These are phyloP conservation scores for Acrocephalus kingi DNA, from an alignment of 2,113 vertebrate species.

Conservation along the genomic window DNA sequence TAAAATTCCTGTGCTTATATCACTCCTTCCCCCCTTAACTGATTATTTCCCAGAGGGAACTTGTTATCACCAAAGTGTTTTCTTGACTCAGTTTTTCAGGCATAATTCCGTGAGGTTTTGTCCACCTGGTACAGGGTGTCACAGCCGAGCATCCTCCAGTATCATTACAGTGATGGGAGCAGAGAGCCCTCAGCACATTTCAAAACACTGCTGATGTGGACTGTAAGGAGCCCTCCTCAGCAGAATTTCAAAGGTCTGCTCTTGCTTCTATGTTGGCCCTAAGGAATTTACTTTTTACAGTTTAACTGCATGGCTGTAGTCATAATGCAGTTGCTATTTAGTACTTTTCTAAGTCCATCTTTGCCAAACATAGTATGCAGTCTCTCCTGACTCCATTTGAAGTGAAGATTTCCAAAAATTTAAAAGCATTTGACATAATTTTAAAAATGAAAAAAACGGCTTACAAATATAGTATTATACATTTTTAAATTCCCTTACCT, in stretches of 20 bases:
- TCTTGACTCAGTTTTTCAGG: not conserved
- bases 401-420: not conserved
- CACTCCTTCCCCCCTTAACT: not conserved
- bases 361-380: not conserved
- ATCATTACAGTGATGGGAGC: not conserved
- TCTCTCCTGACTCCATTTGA: not conserved
- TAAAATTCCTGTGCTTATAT: not conserved
- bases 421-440: not conserved
- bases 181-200: not conserved
- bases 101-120: not conserved
- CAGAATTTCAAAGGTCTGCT: not conserved
- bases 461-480: not conserved
- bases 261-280: not conserved
- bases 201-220: not conserved
- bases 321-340: not conserved
- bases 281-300: conserved; percentile 5
- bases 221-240: not conserved
- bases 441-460: not conserved
- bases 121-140: not conserved
- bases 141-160: not conserved
- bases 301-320: not conserved
- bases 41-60: not conserved
- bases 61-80: not conserved
- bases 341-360: not conserved
- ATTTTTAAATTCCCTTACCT: not conserved